phyloP scores from a whole-genome alignment of 2,113 vertebrate species.

The Chiloscyllium plagiosum region DNA sequence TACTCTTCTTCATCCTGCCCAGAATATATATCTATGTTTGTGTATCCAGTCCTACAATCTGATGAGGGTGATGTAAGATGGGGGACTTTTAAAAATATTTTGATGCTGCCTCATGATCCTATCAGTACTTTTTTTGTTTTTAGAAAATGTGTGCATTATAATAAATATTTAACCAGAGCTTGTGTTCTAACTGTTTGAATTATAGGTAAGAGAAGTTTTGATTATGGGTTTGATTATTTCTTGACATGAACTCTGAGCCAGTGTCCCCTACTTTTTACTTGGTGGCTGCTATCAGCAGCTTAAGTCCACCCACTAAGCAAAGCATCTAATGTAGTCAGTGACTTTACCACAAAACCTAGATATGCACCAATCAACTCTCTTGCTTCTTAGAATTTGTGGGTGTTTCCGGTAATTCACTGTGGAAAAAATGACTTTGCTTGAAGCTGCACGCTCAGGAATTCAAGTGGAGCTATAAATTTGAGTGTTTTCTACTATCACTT shows the following conservation, averaged over 20 bases:
- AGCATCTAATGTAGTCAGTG: not conserved
- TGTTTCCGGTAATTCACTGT: conserved; percentile 28
- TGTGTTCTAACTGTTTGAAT: not conserved
- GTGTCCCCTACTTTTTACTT: not conserved
- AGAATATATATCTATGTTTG: not conserved
- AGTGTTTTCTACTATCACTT: not conserved
- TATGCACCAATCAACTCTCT: conserved; percentile 17
- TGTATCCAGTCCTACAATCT: not conserved
- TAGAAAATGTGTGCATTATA: not conserved
- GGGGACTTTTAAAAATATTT: not conserved
- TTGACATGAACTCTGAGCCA: not conserved
- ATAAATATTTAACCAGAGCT: not conserved
- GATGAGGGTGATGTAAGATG: not conserved
- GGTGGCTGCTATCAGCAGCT: not conserved
- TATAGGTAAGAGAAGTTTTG: not conserved
- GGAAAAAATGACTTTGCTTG: conserved; percentile 6
- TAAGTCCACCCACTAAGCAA: not conserved
- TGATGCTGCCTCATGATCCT: not conserved
- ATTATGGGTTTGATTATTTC: not conserved
- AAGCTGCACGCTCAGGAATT: not conserved
- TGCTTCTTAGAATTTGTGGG: not conserved
- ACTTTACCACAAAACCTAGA: not conserved
- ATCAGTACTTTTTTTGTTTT: not conserved
- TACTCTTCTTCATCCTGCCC: not conserved
- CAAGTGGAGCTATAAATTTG: not conserved